Evolutionary conservation across 2,888 invertebrate species (phyloP).

Genomic region (Leptopilina syphax): DNA sequence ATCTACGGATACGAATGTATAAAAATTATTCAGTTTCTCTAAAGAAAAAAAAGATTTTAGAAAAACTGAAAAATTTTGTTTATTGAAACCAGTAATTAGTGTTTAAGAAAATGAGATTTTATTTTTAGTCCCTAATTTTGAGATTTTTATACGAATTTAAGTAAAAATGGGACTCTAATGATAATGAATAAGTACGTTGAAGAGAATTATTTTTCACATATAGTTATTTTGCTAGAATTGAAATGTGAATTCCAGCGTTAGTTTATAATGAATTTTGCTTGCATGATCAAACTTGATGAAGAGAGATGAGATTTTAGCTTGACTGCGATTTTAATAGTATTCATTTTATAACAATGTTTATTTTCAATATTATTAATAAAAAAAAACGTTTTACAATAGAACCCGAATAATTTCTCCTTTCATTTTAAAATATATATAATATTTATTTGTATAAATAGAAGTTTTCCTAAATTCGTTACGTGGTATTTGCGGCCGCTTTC

Average conservation of each 20-base stretch:
- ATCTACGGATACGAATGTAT: neutral
- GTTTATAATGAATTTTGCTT: slow-evolving; percentile 44
- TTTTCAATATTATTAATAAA: slow-evolving; percentile 47
- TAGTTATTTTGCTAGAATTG: slow-evolving; percentile 21
- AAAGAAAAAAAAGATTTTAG: neutral
- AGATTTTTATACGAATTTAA: neutral
- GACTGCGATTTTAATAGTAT: slow-evolving; percentile 67
- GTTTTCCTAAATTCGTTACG: slow-evolving; percentile 16
- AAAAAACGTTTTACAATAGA: slow-evolving; percentile 26
- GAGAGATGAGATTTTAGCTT: slow-evolving; percentile 60
- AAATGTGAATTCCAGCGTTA: slow-evolving; percentile 29
- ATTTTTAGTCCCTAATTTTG: slow-evolving; percentile 4
- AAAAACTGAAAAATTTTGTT: neutral
- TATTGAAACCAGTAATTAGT: too few relatives aligned
- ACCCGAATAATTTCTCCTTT: slow-evolving; percentile 1
- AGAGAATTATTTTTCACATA: neutral
- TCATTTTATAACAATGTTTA: slow-evolving; percentile 59
- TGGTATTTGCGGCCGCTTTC: slow-evolving; percentile 43
- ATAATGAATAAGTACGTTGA: neutral
- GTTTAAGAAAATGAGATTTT: too few relatives aligned
- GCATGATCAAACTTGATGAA: slow-evolving; percentile 37
- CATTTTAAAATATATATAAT: neutral
- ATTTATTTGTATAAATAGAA: neutral
- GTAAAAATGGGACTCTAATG: neutral
- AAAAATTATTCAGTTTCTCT: too few relatives aligned